Evolutionary conservation across 37 sponge, comb jelly and placozoan genomes (phyloP).

Genomic region (Spongilla lacustris): DNA sequence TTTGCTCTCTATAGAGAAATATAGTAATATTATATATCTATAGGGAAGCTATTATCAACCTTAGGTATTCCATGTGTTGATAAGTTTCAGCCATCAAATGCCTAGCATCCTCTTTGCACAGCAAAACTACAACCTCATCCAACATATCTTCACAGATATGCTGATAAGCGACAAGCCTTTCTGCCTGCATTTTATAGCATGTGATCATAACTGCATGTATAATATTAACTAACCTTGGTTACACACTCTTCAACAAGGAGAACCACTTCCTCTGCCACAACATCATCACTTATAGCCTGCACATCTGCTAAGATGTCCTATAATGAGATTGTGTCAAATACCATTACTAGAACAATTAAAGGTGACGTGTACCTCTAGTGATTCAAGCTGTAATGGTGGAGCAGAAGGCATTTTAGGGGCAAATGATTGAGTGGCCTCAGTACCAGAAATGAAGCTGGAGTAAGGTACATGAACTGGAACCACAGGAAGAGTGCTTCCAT

Average conservation of each 20-base stretch:
- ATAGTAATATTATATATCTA: no score
- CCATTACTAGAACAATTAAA: no score
- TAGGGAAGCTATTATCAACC: background rate
- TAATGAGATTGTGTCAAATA: background rate
- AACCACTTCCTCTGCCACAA: background rate
- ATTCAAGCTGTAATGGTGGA: background rate
- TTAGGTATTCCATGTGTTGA: background rate
- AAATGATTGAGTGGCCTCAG: background rate
- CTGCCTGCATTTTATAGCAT: no score
- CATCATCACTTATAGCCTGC: background rate
- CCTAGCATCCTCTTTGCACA: background rate
- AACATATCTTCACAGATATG: slow-evolving; percentile 10
- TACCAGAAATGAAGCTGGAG: slow-evolving; percentile 48
- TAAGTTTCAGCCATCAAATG: background rate
- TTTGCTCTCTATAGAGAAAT: background rate
- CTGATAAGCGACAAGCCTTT: background rate
- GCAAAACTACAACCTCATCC: slow-evolving; percentile 3
- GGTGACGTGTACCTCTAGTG: slow-evolving; percentile 8
- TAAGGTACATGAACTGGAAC: slow-evolving; percentile 44
- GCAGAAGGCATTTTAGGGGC: slow-evolving; percentile 1
- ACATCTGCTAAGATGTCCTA: background rate
- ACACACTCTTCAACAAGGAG: background rate
- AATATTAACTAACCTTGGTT: background rate
- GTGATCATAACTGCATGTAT: no score
- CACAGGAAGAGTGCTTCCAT: slow-evolving; percentile 69